Conservation (phyloP, 1,140 invertebrate genomes). For the Oncopodura yosiiana region DNA sequence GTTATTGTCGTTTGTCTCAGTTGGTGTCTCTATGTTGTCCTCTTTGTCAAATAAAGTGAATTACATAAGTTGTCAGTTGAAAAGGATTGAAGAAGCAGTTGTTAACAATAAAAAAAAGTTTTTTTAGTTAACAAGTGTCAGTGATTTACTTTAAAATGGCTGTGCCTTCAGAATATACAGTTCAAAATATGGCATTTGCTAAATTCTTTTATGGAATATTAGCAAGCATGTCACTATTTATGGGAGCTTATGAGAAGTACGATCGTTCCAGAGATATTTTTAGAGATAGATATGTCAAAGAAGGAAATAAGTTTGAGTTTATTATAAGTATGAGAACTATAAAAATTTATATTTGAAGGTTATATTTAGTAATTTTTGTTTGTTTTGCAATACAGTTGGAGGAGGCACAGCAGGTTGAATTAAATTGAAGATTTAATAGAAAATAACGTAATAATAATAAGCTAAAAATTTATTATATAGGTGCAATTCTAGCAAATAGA, state of each 20-base stretch:
- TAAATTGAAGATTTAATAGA: too few relatives aligned
- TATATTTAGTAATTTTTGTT: too few relatives aligned
- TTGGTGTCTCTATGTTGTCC: too few relatives aligned
- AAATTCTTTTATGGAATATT: constrained; percentile 11
- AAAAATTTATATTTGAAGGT: neutral
- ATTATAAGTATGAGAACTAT: constrained; percentile 1
- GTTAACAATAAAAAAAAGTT: too few relatives aligned
- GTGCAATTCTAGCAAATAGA: constrained; percentile 13
- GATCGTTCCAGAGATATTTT: constrained; percentile 9
- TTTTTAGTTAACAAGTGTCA: too few relatives aligned
- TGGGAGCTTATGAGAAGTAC: constrained; percentile 10
- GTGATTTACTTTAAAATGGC: too few relatives aligned
- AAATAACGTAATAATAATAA: too few relatives aligned
- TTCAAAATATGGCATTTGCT: neutral
- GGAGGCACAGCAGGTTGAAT: constrained; percentile 2
- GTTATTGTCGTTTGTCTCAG: too few relatives aligned
- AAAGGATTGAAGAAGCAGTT: neutral
- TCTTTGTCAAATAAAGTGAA: too few relatives aligned
- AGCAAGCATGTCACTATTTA: constrained; percentile 2
- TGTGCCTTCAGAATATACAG: too few relatives aligned
- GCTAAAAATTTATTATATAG: constrained; percentile 6
- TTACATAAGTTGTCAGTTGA: too few relatives aligned
- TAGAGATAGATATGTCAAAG: neutral
- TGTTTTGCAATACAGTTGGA: constrained; percentile 1
- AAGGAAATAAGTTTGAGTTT: constrained; percentile 15